Base-by-base conservation (phyloP, 2,113 vertebrate genomes). In the Atractosteus spatula region DNA sequence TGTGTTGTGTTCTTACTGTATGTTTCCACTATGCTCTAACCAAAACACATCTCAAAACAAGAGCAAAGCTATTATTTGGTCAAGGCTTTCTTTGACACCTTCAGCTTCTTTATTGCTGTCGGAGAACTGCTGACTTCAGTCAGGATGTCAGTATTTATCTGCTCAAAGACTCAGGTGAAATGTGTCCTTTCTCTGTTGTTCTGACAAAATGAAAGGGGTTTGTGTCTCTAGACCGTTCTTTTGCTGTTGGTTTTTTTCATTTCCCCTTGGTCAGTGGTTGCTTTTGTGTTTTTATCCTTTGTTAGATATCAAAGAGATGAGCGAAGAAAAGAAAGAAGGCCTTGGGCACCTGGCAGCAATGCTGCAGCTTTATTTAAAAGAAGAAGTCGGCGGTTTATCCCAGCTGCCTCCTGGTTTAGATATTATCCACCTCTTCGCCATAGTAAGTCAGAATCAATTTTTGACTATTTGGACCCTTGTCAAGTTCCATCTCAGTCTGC, bases 311-410 rank as follows among this genome's bases (percentile, higher is more conserved):
- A 87, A 81, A 76, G 89, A 81, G 14, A 87, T 97, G 81, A 91
- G 89, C 75, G 94, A 95, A 88, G 89, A 97, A 80, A 96, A 96
- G 92, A 95, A 85, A 82, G 88, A 92, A 4, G 95, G 96, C 78
- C 88, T 99, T 70, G 83, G 86, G 86, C 92, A 96, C 29, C 92
- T 99, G 66, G 89, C 84, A 0, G 74, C 87, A 74, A 92, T 93
- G 0, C 92, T 99, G 77, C 86, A 92, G 62, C 72, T 94, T 73
- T 98, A 96, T 83, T 79, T 97, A 72, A 90, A 89, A 76, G 86
- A 85, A 13, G 96, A 96, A 83, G 85, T 88, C 54, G 85, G 82
- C 69, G 84, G 92, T 73, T 70, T 68, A 0, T 89, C 89, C 80
- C 83, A 79, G 76, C 83, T 98, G 76, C 89, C 91, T 0, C 82